Base-by-base conservation (phyloP, 2,888 invertebrate species). In the Coenonympha arcania region DNA sequence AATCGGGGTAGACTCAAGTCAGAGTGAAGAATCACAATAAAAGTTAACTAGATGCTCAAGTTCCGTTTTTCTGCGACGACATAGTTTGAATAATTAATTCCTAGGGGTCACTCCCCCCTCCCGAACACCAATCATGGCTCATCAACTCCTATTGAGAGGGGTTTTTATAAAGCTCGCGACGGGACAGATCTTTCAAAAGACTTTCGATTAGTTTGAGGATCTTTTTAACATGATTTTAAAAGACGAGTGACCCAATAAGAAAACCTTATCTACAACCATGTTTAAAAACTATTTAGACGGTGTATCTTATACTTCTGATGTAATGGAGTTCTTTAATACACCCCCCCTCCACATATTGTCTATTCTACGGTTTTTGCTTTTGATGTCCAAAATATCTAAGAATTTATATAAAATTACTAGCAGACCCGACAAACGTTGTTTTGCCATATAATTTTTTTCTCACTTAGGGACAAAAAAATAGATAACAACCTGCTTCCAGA, bases 21-120 rank as follows among this genome's bases (percentile, higher is more conserved):
- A n/a, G n/a, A n/a, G n/a, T 45, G 47, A 28, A 30, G 57, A 60
- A 30, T 48, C 43, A 44, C 49, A 47, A 65, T 73, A 73, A 74
- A 65, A 56, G 54, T 54, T 73, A 76, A 74, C 71, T 69, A 75
- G 69, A 50, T 52, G 59, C 61, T 65, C 28, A 63, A 59, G 62
- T 63, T 66, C 63, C 50, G 61, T 66, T 66, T 66, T 67, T 64
- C 64, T 58, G 55, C 50, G 61, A 30, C 60, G 75, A 80, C 82
- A 71, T 71, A 76, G 72, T 79, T 74, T 79, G 84, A 83, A 85
- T 85, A 82, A 83, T 83, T 81, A 84, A 83, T 81, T 61, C 40
- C 63, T 66, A 55, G 76, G 77, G 85, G 84, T 82, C 84, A 82
- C 61, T 65, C 54, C 59, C 56, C 62, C 67, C 60, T 52, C 56